phyloP scores from a whole-genome alignment of 2,113 vertebrate genomes.

The Brachionichthys hirsutus region DNA sequence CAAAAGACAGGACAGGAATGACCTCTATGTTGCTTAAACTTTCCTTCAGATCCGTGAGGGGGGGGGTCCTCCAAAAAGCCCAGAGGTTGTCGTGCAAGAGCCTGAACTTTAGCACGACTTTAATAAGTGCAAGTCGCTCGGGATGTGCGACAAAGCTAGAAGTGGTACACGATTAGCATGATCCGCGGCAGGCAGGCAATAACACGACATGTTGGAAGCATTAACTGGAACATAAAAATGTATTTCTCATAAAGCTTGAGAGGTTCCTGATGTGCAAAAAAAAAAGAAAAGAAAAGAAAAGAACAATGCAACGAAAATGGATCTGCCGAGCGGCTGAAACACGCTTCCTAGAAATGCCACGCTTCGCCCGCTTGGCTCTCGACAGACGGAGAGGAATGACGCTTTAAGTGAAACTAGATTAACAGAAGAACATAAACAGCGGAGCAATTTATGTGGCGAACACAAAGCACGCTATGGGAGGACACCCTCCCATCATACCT shows the following conservation, averaged over 20 bases:
- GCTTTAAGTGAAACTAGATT: slow-evolving; percentile 30
- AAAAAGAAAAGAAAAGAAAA: not conserved
- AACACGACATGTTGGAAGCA: slow-evolving; percentile 61
- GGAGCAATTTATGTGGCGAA: slow-evolving; percentile 67
- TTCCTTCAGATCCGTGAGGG: slow-evolving; percentile 8
- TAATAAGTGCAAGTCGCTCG: slow-evolving; percentile 32
- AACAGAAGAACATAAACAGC: slow-evolving; percentile 28
- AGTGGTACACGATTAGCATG: slow-evolving; percentile 54
- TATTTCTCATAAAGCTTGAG: slow-evolving; percentile 69
- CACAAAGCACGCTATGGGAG: slow-evolving; percentile 49
- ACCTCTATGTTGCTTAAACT: slow-evolving; percentile 4
- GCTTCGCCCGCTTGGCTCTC: slow-evolving; percentile 26
- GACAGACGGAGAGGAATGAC: slow-evolving; percentile 48
- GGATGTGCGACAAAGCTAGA: slow-evolving; percentile 16
- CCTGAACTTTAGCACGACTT: slow-evolving; percentile 25
- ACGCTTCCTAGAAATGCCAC: slow-evolving; percentile 48
- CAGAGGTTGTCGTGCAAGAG: not conserved
- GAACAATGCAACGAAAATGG: slow-evolving; percentile 52
- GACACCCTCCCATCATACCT: slow-evolving; percentile 64
- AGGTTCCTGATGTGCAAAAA: slow-evolving; percentile 58
- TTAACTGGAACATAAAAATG: slow-evolving; percentile 68
- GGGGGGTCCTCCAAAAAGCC: not conserved
- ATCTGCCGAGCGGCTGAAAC: slow-evolving; percentile 56
- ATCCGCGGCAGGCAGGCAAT: slow-evolving; percentile 41
- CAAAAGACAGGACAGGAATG: slow-evolving; percentile 12